Percentiles rank a stretch among this genome's conserved stretches.
Conservation (phyloP, 2,888 invertebrate genomes). For the Parnassius mnemosyne region DNA sequence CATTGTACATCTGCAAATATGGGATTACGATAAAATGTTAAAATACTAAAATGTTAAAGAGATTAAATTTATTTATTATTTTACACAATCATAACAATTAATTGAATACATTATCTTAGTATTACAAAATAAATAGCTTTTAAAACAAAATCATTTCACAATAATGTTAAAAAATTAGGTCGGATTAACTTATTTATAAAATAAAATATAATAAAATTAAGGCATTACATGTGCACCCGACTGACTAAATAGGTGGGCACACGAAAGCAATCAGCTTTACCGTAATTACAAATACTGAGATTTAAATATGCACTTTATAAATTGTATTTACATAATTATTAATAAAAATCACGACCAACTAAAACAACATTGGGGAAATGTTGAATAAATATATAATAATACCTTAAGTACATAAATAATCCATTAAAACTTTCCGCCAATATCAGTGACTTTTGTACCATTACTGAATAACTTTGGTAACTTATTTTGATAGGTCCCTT, state of each 20-base stretch:
- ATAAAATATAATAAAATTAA: slow-evolving; percentile 33
- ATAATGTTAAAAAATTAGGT: slow-evolving; percentile 64
- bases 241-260: slow-evolving; percentile 22
- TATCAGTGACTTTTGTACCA: slow-evolving; percentile 19
- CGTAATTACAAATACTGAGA: slow-evolving; percentile 27
- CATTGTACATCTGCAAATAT: slow-evolving; percentile 80
- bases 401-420: slow-evolving; percentile 24
- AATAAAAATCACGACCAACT: slow-evolving; percentile 25
- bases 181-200: slow-evolving; percentile 50
- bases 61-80: slow-evolving; percentile 61
- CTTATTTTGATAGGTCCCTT: slow-evolving; percentile 26
- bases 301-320: slow-evolving; percentile 23
- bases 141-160: slow-evolving; percentile 48
- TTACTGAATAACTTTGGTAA: slow-evolving; percentile 23
- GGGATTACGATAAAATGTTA: slow-evolving; percentile 53
- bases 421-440: slow-evolving; percentile 6
- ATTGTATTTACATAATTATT: slow-evolving; percentile 23
- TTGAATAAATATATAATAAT: slow-evolving; percentile 10
- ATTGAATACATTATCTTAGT: slow-evolving; percentile 70
- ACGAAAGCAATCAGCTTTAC: slow-evolving; percentile 6
- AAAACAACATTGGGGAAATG: slow-evolving; percentile 15
- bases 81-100: slow-evolving; percentile 66
- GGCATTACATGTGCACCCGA: slow-evolving; percentile 18
- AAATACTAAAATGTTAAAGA: slow-evolving; percentile 45
- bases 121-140: slow-evolving; percentile 60